Evolutionary conservation across 2,888 invertebrate species (phyloP).

Genomic region (Gandaritis pyraliata): DNA sequence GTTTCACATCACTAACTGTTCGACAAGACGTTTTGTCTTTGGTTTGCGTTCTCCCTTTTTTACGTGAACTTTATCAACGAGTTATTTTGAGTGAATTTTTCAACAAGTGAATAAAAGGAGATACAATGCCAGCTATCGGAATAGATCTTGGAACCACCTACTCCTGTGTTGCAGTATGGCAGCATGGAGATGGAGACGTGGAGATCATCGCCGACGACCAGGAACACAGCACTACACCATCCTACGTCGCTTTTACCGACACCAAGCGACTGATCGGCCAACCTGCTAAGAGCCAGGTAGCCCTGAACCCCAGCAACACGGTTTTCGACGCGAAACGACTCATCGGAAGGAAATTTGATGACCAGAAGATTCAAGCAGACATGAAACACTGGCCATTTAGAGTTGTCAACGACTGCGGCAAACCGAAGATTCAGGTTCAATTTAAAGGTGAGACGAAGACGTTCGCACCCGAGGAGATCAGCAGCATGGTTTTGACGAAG

Average conservation of each 20-base stretch:
- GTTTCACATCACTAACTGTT: no score
- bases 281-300: slow-evolving; percentile 89
- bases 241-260: slow-evolving; percentile 90
- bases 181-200: slow-evolving; percentile 89
- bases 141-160: slow-evolving; percentile 84
- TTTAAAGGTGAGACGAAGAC: slow-evolving; percentile 86
- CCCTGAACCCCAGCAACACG: slow-evolving; percentile 89
- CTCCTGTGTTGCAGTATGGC: slow-evolving; percentile 81
- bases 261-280: slow-evolving; percentile 88
- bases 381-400: slow-evolving; percentile 94
- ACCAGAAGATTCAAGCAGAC: slow-evolving; percentile 89
- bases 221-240: slow-evolving; percentile 89
- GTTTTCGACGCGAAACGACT: slow-evolving; percentile 91
- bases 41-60: no score
- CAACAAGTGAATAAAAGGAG: slow-evolving; percentile 41
- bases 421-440: slow-evolving; percentile 88
- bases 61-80: slow-evolving; percentile 11
- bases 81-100: slow-evolving; percentile 3
- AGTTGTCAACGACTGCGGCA: slow-evolving; percentile 86
- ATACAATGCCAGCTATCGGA: slow-evolving; percentile 80
- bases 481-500: slow-evolving; percentile 91
- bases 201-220: slow-evolving; percentile 89
- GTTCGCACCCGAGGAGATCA: slow-evolving; percentile 89
- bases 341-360: slow-evolving; percentile 90
- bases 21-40: no score